Base-by-base conservation (phyloP, 2,113 vertebrate species). In the Regulus satrapa region DNA sequence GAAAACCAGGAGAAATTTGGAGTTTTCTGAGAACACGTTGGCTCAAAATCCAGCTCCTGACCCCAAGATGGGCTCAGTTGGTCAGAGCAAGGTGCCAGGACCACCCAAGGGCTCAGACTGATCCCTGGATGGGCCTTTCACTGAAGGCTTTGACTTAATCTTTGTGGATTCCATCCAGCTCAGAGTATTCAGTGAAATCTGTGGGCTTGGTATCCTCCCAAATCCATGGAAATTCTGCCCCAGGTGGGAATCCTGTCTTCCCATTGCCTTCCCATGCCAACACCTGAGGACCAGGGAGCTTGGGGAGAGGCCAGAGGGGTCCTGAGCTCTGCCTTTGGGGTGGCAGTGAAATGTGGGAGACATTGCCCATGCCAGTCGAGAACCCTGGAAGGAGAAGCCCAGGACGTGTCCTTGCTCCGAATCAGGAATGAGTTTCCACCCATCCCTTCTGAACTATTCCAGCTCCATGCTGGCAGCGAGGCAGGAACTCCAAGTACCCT, bases 391-490 rank as follows among this genome's bases (percentile, higher is more conserved):
- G 32, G 61, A 25, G 48, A 54, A 54, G 48, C 45, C 19, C 31
- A 6, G 8, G 31, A 26, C 1, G 0, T 8, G 28, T 21, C 14
- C 0, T 8, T 45, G 40, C 61, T 64, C 18, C 5, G 0, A 2
- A 7, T 23, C 29, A 67, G n/a, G n/a, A 51, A 48, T 1, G 0
- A 52, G 0, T 49, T 78, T 51, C 38, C 24, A 23, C n/a, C n/a
- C 46, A 3, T 1, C 28, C 59, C 10, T 17, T 5, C 46, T 28
- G 26, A 41, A 4, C 49, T 26, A 1, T 54, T 41, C 62, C 71
- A 61, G 28, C 61, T 92, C n/a, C 14, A 28, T 16, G 89, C 84
- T 92, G 87, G 81, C 59, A 77, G 64, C 9, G 1, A 71, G 55
- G 69, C 77, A 67, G 56, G n/a, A 51, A 12, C 73, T 89, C 46